Evolutionary conservation across 2,113 vertebrate genomes (phyloP), one percentile per base, ranked within the genome.

Genomic region (Lagopus leucura): DNA sequence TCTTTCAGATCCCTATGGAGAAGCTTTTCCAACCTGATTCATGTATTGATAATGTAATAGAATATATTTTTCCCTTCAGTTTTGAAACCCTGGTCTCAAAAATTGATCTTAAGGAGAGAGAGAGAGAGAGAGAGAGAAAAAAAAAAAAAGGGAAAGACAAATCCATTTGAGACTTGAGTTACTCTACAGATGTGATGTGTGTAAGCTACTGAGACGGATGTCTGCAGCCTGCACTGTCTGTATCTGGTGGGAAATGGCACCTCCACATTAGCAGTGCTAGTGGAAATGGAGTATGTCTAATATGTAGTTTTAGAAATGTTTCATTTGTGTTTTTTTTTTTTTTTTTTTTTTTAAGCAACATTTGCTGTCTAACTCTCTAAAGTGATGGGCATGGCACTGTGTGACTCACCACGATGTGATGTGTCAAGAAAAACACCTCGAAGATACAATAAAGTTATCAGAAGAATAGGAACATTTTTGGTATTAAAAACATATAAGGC

Each of bases 1-100:
- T 72, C 30, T 96, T 88, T 95, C 52, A 92, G 34, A 86, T 93
- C 77, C 77, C 78, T 52, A 36, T 82, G 84, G 94, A 95, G 83
- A 78, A 85, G 67, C 30, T 88, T 90, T 92, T 92, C 61, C 80
- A 92, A 73, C 43, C 77, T 82, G 88, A 92, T 86, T 92, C 88
- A 90, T 52, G 38, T 92, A 86, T 83, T 72, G 82, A 94, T 88
- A 93, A 88, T 90, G 75, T 84, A 84, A 90, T 72, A 80, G 57
- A 83, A 77, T 86, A 58, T 78, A 82, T 91, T 95, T 89, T 83
- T 83, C 54, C 67, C 86, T 54, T 36, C 38, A 63, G n/a, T 34
- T 91, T 86, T 86, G 72, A 90, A 93, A 50, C 65, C 48, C 24
- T 69, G 25, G 64, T 80, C 76, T 92, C 93, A 74, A 88, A 94